These are phyloP conservation scores for Torymus aiolomorphi DNA, from an alignment of 2,888 invertebrate species.

Conservation along the genomic window DNA sequence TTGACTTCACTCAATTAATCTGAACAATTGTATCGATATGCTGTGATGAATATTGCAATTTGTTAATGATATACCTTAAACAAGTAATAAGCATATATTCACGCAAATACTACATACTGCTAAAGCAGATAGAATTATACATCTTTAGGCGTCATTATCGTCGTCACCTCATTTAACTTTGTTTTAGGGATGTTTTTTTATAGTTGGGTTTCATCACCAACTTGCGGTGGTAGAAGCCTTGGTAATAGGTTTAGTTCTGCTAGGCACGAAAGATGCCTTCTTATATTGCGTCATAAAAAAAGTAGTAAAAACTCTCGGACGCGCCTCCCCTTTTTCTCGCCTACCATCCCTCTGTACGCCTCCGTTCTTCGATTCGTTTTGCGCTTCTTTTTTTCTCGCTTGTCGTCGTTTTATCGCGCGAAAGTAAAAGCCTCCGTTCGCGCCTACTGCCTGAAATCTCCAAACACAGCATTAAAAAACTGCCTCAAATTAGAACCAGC, in stretches of 20 bases:
- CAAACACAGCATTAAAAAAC: conserved; percentile 40
- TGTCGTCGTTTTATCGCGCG: conserved; percentile 50
- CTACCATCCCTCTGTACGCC: not conserved
- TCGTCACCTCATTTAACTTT: conserved; percentile 73
- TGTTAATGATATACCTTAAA: not conserved
- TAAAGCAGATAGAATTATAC: conserved; percentile 63
- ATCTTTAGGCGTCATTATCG: conserved; percentile 65
- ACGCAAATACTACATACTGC: not conserved
- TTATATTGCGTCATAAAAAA: conserved; percentile 74
- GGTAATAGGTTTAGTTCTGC: conserved; percentile 74
- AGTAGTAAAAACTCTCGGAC: conserved; percentile 70
- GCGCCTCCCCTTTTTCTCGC: conserved; percentile 32
- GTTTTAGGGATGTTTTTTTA: conserved; percentile 69
- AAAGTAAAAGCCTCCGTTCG: conserved; percentile 40
- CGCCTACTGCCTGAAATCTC: conserved; percentile 44
- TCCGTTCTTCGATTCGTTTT: conserved; percentile 53
- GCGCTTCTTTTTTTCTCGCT: conserved; percentile 47
- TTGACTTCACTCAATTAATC: too few species aligned
- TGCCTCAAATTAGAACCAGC: conserved; percentile 42
- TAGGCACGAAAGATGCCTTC: conserved; percentile 64
- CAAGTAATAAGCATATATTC: not conserved
- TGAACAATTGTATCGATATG: too few species aligned
- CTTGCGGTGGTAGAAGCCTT: conserved; percentile 62
- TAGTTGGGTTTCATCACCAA: conserved; percentile 72
- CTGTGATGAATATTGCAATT: too few species aligned